A percentile compares a stretch with the other conserved stretches of the same genome.
Conservation (phyloP, 2,113 vertebrate species). For the Dasyurus viverrinus region DNA sequence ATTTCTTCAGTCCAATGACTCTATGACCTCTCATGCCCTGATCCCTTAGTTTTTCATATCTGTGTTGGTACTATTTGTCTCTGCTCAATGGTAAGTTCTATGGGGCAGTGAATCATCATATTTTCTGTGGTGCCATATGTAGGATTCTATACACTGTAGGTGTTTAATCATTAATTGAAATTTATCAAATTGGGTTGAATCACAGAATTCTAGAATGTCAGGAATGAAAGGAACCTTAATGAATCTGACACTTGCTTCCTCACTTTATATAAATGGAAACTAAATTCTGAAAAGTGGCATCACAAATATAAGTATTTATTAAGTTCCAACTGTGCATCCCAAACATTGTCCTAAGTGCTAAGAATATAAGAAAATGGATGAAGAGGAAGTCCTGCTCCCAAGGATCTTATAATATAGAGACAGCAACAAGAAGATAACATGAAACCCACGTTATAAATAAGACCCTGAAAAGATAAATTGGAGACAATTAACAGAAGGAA, state of each 20-base stretch:
- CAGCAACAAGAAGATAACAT: background rate
- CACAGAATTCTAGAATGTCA: background rate
- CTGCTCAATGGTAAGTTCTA: background rate
- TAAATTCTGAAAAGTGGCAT: background rate
- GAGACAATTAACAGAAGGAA: background rate
- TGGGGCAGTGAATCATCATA: background rate
- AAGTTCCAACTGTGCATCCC: background rate
- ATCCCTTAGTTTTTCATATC: background rate
- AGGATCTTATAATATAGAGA: background rate
- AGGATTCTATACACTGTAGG: background rate
- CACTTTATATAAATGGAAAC: background rate
- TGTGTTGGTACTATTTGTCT: background rate
- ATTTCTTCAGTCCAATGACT: background rate
- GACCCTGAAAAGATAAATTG: background rate
- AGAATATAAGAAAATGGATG: background rate
- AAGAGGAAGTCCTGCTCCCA: background rate
- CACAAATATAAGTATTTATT: background rate
- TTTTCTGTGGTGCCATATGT: background rate
- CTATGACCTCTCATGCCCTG: background rate
- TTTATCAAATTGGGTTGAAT: background rate
- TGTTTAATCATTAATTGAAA: background rate
- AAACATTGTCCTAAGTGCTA: background rate
- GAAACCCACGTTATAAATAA: background rate
- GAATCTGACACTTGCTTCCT: background rate
- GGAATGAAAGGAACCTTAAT: background rate